A percentile compares a stretch with the other conserved stretches of the same genome.
Conservation (phyloP, 2,888 invertebrate species). For the Metalampra italica region DNA sequence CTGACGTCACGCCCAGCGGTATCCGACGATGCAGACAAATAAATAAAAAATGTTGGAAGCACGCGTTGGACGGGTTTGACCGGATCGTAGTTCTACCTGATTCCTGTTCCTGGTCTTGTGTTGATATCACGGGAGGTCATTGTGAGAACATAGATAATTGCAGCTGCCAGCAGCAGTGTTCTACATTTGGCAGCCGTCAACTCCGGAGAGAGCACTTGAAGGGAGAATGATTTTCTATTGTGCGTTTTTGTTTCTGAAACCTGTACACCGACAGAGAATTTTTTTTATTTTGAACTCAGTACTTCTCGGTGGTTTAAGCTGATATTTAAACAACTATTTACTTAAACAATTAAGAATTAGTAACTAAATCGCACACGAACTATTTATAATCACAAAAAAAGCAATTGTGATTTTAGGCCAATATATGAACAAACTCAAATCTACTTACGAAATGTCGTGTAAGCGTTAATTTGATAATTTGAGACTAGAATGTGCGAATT, state of each 20-base stretch:
- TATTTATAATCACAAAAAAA: too few species aligned
- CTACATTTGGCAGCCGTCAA: neutral
- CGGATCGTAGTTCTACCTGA: constrained; percentile 78
- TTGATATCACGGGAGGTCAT: constrained; percentile 51
- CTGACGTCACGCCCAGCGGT: constrained; percentile 77
- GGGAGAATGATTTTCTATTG: too few species aligned
- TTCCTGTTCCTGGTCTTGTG: constrained; percentile 75
- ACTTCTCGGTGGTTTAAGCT: too few species aligned
- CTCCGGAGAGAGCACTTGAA: neutral
- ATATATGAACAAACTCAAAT: neutral
- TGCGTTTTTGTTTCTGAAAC: too few species aligned
- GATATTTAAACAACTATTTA: too few species aligned
- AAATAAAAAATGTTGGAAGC: constrained; percentile 79
- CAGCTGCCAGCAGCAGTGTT: neutral
- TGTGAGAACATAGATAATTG: constrained; percentile 25
- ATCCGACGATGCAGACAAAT: constrained; percentile 76
- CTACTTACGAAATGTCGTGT: neutral
- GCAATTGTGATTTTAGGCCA: too few species aligned
- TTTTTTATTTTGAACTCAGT: too few species aligned
- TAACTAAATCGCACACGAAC: too few species aligned
- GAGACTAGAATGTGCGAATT: constrained; percentile 66
- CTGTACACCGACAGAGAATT: too few species aligned
- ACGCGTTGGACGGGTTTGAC: constrained; percentile 77
- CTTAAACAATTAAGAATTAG: too few species aligned
- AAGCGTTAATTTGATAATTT: too few species aligned